Evolutionary conservation across 2,888 invertebrate genomes (phyloP).

Genomic region (Stenodera caucasica): DNA sequence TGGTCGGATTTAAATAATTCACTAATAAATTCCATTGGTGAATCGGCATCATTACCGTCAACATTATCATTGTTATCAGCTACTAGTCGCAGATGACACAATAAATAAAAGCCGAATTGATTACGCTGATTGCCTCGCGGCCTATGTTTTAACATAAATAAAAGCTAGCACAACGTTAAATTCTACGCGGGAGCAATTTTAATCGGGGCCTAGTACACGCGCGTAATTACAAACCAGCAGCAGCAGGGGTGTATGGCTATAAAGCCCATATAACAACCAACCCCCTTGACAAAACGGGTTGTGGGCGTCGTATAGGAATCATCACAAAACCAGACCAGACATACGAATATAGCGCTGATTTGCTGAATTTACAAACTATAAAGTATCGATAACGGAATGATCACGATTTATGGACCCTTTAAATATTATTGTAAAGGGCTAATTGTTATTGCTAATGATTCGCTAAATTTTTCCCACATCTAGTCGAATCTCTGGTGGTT

Average conservation of each 20-base stretch:
- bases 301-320: not conserved
- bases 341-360: not conserved
- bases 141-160: conserved; percentile 54
- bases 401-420: conserved; percentile 45
- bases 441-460: not conserved
- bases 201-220: conserved; percentile 46
- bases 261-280: conserved; percentile 11
- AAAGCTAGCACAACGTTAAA: conserved; percentile 48
- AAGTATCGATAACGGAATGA: not conserved
- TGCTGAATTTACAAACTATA: not conserved
- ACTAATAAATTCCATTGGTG: not conserved
- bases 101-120: conserved; percentile 56
- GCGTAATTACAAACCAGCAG: conserved; percentile 38
- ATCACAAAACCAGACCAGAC: not conserved
- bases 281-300: not conserved
- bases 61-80: not conserved
- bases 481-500: not conserved
- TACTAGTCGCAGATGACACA: conserved; percentile 38
- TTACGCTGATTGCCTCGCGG: conserved; percentile 55
- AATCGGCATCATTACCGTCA: not conserved
- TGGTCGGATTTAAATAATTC: conserved; percentile 1
- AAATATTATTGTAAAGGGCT: conserved; percentile 43
- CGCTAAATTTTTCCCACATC: not conserved
- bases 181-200: conserved; percentile 53
- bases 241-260: conserved; percentile 29